Base-by-base conservation (phyloP, 2,797 vertebrate species). In the Heliangelus exortis region DNA sequence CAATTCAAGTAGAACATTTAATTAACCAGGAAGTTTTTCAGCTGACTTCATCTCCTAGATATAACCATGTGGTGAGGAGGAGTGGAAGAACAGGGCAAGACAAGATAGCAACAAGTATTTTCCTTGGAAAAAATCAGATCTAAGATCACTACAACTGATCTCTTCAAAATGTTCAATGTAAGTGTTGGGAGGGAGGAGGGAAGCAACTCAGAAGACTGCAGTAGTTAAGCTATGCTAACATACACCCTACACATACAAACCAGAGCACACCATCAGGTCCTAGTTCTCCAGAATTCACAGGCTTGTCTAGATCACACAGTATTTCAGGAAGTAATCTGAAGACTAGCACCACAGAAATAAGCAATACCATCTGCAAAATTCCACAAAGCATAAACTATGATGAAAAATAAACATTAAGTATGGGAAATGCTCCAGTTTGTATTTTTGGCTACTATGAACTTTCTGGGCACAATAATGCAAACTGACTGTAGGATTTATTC, bases 181-280 rank as follows among this genome's bases (percentile, higher is more conserved):
- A 17, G 14, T 14, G 0, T 4, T 61, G 29, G 34, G 23, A 92
- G 83, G 41, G 16, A 77, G 5, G 15, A 84, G 36, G 9, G 22
- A 79, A 66, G 29, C 15, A 72, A 68, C 39, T 77, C 23, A 15
- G 41, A 62, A 54, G 41, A 58, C 61, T 69, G 43, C 1, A 72
- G 41, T 15, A 85, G 59, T 34, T 59, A 33, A 69, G n/a, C 43
- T 39, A 66, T 4, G 2, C 12, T 53, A 77, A 51, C 15, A 58
- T 9, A 55, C 3, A 39, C 10, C 50, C 39, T 28, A 39, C 1
- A 9, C 39, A 7, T 8, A 33, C 17, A 71, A 78, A 58, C 10
- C 39, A 91, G 16, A 76, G 48, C 28, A 68, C 26, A 48, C 5
- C 15, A 66, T 0, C 0, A 51, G 47, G 43, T 48, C 48, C 39